These are phyloP conservation scores for Micromys minutus DNA, from an alignment of 2,113 vertebrate species.

Conservation along the genomic window DNA sequence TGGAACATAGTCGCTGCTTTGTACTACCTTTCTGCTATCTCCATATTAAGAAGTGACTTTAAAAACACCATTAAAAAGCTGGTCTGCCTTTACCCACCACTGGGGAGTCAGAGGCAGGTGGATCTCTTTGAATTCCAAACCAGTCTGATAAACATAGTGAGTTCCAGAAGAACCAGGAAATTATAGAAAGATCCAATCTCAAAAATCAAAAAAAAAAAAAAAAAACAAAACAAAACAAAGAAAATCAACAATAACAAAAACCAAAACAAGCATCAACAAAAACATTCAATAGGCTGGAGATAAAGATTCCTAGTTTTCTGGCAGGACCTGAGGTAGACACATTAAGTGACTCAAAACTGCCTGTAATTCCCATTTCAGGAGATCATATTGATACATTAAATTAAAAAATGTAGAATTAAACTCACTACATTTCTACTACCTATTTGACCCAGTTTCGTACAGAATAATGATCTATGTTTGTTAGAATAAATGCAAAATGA, in stretches of 20 bases:
- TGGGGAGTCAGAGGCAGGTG: not conserved
- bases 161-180: not conserved
- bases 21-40: not conserved
- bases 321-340: not conserved
- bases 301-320: not conserved
- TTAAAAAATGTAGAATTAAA: not conserved
- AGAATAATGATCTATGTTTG: not conserved
- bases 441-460: not conserved
- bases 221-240: no score
- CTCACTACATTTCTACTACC: not conserved
- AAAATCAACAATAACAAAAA: not conserved
- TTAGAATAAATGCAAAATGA: constrained; percentile 17
- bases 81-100: not conserved
- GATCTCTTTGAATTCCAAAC: not conserved
- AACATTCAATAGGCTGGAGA: not conserved
- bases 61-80: constrained; percentile 4
- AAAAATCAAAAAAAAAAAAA: not conserved
- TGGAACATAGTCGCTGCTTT: not conserved
- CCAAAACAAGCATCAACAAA: not conserved
- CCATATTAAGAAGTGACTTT: not conserved
- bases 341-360: not conserved
- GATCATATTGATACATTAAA: not conserved
- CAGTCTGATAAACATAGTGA: not conserved
- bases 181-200: not conserved
- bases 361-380: not conserved